Conservation (phyloP, 2,797 vertebrate species). For the Typhlichthys eigenmanni region DNA sequence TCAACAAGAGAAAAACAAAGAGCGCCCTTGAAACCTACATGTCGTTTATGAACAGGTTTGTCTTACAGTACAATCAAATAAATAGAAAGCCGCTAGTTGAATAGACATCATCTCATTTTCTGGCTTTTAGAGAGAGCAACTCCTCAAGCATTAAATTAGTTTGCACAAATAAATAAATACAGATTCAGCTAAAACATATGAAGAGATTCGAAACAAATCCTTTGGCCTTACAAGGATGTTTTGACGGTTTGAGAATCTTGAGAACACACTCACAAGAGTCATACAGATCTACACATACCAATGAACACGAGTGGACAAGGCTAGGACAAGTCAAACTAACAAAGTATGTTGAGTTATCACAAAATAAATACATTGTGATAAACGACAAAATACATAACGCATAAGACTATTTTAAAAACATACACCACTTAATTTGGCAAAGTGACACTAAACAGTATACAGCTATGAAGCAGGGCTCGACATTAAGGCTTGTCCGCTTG, state of each 20-base stretch:
- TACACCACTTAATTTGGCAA: too few species aligned
- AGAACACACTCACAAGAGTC: neutral
- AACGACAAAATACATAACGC: too few species aligned
- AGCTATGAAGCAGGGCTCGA: too few species aligned
- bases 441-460: too few species aligned
- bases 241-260: constrained; percentile 16
- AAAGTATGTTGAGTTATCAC: neutral
- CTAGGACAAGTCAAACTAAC: neutral
- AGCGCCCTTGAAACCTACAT: too few species aligned
- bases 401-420: too few species aligned
- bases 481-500: too few species aligned
- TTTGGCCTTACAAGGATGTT: neutral
- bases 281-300: neutral
- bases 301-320: neutral
- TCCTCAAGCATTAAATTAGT: constrained; percentile 1
- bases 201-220: constrained; percentile 16
- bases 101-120: too few species aligned
- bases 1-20: constrained; percentile 18
- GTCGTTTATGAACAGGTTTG: too few species aligned
- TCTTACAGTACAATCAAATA: too few species aligned
- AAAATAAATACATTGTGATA: neutral
- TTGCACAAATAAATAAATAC: neutral
- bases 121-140: neutral
- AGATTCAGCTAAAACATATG: constrained; percentile 1
- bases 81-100: too few species aligned